Conservation (phyloP, 2,888 invertebrate species). For the Aspidiotus destructor region DNA sequence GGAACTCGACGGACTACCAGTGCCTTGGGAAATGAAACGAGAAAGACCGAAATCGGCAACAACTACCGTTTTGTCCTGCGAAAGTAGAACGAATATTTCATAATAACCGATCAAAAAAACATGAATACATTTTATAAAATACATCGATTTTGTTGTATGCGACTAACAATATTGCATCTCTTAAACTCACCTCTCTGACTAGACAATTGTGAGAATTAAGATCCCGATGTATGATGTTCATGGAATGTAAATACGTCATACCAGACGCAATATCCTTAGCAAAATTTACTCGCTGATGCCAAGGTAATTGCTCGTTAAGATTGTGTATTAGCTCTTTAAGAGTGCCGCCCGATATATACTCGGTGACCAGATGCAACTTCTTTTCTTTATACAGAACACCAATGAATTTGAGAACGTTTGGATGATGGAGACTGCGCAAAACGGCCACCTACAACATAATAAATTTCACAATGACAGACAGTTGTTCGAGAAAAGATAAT, state of each 20-base stretch:
- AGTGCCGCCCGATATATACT: slow-evolving; percentile 86
- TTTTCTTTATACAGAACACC: slow-evolving; percentile 90
- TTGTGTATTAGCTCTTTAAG: slow-evolving; percentile 76
- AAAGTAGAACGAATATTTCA: slow-evolving; percentile 31
- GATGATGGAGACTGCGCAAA: slow-evolving; percentile 74
- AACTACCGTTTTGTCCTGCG: slow-evolving; percentile 78
- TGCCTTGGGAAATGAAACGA: slow-evolving; percentile 53
- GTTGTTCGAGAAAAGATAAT: too few relatives aligned
- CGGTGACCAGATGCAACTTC: slow-evolving; percentile 81
- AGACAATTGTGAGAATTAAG: slow-evolving; percentile 92
- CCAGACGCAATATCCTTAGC: slow-evolving; percentile 88
- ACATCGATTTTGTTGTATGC: not conserved
- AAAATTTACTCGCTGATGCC: slow-evolving; percentile 71
- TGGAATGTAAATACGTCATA: slow-evolving; percentile 87
- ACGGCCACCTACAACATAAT: slow-evolving; percentile 64
- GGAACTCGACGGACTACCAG: slow-evolving; percentile 18
- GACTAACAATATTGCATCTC: too few relatives aligned
- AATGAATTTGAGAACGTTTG: slow-evolving; percentile 81
- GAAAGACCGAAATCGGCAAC: slow-evolving; percentile 94
- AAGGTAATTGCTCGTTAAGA: slow-evolving; percentile 55
- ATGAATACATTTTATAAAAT: not conserved
- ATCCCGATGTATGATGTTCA: slow-evolving; percentile 90
- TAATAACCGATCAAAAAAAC: not conserved
- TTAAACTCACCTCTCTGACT: slow-evolving; percentile 58
- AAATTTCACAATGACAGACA: not conserved